A percentile compares a stretch with the other conserved stretches of the same genome.
phyloP scores from a whole-genome alignment of 64 coral and sea anemone genomes.

The Pocillopora verrucosa region DNA sequence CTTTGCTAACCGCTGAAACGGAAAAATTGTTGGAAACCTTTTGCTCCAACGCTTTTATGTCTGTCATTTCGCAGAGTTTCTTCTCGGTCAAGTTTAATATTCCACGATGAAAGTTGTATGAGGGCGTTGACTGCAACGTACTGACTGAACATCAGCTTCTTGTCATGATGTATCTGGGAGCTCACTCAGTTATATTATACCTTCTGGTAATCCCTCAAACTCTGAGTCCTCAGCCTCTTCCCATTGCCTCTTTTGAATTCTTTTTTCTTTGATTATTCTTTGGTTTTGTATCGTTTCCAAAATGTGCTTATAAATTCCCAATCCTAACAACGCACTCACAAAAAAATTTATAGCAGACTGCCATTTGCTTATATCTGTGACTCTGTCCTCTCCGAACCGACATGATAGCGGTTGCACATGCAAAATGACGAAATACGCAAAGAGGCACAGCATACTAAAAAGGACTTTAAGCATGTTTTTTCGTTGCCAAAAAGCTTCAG shows the following conservation, averaged over 20 bases:
- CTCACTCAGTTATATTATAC: not conserved
- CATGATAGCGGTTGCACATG: conserved; percentile 75
- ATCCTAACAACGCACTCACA: conserved; percentile 57
- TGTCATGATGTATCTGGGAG: not conserved
- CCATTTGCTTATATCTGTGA: conserved; percentile 77
- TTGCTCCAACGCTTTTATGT: too few species aligned
- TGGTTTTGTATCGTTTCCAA: conserved; percentile 10
- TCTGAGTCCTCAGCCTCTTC: conserved; percentile 34
- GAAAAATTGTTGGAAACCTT: too few species aligned
- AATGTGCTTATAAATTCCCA: conserved; percentile 62
- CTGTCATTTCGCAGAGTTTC: too few species aligned
- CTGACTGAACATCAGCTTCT: too few species aligned
- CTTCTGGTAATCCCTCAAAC: conserved; percentile 26
- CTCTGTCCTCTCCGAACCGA: conserved; percentile 57
- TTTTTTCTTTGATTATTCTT: conserved; percentile 14
- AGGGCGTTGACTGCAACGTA: too few species aligned
- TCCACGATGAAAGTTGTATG: too few species aligned
- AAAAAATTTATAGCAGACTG: conserved; percentile 85
- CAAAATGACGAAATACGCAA: conserved; percentile 66
- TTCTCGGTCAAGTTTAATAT: too few species aligned
- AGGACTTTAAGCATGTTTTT: conserved; percentile 67
- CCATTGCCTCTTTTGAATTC: not conserved
- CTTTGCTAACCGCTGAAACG: too few species aligned
- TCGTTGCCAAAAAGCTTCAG: conserved; percentile 66
- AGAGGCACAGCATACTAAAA: conserved; percentile 75